A percentile compares a stretch with the other conserved stretches of the same genome.
Evolutionary conservation across 2,113 vertebrate genomes (phyloP).

Genomic region (Dipodomys ordii): DNA sequence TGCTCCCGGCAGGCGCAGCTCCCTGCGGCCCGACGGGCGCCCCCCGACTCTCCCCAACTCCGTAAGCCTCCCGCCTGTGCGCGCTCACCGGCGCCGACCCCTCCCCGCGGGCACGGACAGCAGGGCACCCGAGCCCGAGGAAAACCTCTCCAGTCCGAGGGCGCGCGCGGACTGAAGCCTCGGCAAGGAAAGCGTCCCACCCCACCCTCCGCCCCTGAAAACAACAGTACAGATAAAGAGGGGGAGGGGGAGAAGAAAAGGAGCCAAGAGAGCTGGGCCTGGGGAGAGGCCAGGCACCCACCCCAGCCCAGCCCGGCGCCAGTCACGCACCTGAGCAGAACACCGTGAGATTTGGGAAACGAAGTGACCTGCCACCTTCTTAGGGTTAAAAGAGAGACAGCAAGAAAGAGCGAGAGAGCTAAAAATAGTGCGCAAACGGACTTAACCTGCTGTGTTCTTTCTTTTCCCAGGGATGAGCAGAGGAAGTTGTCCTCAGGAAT

Average conservation of each 20-base stretch:
- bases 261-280: slow-evolving; percentile 49
- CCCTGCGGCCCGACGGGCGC: no score
- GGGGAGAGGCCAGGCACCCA: slow-evolving; percentile 11
- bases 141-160: no score
- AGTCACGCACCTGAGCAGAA: slow-evolving; percentile 51
- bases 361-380: slow-evolving; percentile 63
- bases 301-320: not conserved
- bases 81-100: no score
- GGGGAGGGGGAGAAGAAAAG: rapidly evolving
- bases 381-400: not conserved
- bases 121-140: no score
- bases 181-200: no score
- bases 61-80: no score
- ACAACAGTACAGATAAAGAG: not conserved
- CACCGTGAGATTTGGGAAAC: slow-evolving; percentile 77
- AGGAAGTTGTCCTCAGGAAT: not conserved
- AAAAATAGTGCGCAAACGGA: slow-evolving; percentile 6
- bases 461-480: not conserved
- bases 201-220: no score
- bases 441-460: not conserved
- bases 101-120: no score
- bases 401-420: slow-evolving; percentile 18
- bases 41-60: no score
- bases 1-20: no score
- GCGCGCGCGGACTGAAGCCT: no score